A percentile compares a stretch with the other conserved stretches of the same genome.
Evolutionary conservation across 2,797 vertebrate species (phyloP).

Genomic region (Aldrovandia affinis): DNA sequence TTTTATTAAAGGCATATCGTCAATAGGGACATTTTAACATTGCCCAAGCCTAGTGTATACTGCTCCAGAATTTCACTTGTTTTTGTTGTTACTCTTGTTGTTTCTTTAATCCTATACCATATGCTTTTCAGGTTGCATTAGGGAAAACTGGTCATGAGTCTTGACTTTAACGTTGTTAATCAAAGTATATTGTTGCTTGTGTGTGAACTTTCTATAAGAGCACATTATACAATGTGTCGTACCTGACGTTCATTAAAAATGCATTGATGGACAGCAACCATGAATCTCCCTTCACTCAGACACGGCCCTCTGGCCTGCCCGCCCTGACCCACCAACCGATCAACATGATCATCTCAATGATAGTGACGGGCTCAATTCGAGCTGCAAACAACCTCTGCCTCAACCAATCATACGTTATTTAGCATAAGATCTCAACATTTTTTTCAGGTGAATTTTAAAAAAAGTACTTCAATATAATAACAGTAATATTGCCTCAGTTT

Average conservation of each 20-base stretch:
- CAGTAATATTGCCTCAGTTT: neutral
- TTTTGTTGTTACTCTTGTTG: neutral
- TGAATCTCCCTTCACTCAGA: neutral
- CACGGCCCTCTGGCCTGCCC: neutral
- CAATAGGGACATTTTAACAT: too few relatives aligned
- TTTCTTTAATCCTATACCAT: neutral
- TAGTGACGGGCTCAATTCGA: neutral
- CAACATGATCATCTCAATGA: neutral
- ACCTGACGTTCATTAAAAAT: slow-evolving; percentile 1
- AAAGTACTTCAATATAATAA: neutral
- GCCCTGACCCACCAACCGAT: neutral
- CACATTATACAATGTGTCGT: neutral
- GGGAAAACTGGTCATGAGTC: neutral
- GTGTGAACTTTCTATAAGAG: neutral
- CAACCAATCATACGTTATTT: neutral
- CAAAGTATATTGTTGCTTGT: neutral
- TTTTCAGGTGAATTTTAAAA: neutral
- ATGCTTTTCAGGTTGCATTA: neutral
- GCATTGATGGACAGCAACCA: neutral
- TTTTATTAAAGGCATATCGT: too few relatives aligned
- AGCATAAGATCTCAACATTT: neutral
- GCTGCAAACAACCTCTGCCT: neutral
- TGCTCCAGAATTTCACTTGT: neutral
- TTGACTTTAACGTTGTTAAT: neutral
- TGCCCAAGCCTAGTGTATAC: too few relatives aligned